Evolutionary conservation across 2,888 invertebrate species (phyloP), one percentile per base, ranked within the genome.

Genomic region (Anaspis maculata): DNA sequence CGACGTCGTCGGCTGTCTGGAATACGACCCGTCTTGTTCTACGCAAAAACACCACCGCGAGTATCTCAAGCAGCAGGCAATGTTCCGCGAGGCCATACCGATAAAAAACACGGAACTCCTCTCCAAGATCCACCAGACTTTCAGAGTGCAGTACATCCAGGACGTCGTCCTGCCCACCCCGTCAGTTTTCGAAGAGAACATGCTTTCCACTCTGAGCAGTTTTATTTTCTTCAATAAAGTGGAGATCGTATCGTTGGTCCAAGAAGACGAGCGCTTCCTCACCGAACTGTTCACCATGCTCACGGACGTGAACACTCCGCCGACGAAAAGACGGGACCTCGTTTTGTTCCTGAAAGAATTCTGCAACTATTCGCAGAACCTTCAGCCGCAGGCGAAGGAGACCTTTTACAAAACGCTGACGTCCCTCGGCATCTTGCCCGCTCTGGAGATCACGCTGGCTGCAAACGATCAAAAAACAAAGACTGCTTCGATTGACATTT

Each of bases 151-250:
- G 72, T 99, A 99, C 69, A 96, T 98, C 57, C 89, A 90, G 62
- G 98, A 99, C 70, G 95, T 97, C 54, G 97, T 98, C 55, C 73
- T 99, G 61, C 98, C 98, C 13, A 92, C 97, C 28, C 97, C 98
- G 7, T 95, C 95, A 49, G 90, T 99, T 54, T 98, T 97, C 68
- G 99, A 99, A 64, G 99, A 99, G 67, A 98, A 97, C 66, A 83
- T 97, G 79, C 76, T 98, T 46, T 95, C 94, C 57, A 92, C 95
- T 40, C 73, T 99, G 57, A 91, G 89, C 63, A 96, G 95, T 74
- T 97, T 97, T 74, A 91, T 99, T 69, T 98, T 95, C 76, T 98
- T 98, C 72, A 97, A 96, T 72, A 97, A 99, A 73, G 91, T 96
- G 62, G 97, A 98, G 74, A 99, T 98, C 69, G 96, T 98, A 51